Evolutionary conservation across 2,888 invertebrate genomes (phyloP).

Genomic region (Villa cingulata): DNA sequence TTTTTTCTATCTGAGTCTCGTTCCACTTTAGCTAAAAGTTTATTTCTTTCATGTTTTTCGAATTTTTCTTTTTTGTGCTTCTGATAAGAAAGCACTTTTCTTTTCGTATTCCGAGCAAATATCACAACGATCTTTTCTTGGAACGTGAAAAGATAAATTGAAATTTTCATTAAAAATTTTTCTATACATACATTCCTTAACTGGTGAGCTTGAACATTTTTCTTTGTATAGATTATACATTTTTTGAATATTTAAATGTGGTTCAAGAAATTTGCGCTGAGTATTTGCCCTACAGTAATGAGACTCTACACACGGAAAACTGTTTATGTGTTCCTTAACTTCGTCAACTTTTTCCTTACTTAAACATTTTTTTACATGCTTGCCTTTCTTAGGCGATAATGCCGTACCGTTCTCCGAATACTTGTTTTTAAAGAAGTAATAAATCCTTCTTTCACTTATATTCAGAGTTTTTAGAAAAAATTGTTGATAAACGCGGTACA

Average conservation of each 20-base stretch:
- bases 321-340: neutral
- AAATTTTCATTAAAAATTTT: neutral
- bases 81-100: too few relatives aligned
- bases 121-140: neutral
- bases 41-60: neutral
- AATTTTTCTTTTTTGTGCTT: too few relatives aligned
- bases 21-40: too few relatives aligned
- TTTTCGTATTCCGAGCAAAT: too few relatives aligned
- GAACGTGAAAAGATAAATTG: neutral
- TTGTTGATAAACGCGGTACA: too few relatives aligned
- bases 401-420: too few relatives aligned
- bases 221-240: constrained; percentile 3
- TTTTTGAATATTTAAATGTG: neutral
- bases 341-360: neutral
- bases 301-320: neutral
- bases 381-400: neutral
- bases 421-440: too few relatives aligned
- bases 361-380: neutral
- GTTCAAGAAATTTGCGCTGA: neutral
- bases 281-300: neutral
- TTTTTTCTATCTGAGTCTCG: too few relatives aligned
- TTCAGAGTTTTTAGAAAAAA: too few relatives aligned
- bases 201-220: neutral
- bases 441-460: too few relatives aligned
- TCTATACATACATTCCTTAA: neutral